These are phyloP conservation scores for Hydrolagus affinis DNA, from an alignment of 2,113 vertebrate genomes.

Conservation along the genomic window DNA sequence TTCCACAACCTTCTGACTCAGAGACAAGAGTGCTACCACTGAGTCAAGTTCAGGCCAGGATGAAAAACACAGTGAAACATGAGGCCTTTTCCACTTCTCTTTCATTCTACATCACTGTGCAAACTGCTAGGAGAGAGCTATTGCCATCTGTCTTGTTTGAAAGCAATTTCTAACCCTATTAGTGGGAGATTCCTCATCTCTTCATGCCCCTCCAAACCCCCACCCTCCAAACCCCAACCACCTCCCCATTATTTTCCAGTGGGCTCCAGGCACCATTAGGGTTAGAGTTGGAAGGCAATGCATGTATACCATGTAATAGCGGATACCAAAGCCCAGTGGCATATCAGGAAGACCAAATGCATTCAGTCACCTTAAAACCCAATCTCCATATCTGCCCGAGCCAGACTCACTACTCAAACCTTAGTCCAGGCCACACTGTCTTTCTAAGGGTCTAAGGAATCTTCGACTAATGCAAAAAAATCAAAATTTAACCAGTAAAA, in stretches of 20 bases:
- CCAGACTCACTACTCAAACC: not conserved
- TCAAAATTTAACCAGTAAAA: not conserved
- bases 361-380: not conserved
- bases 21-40: no score
- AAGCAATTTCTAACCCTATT: not conserved
- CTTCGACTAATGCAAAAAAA: not conserved
- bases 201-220: no score
- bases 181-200: not conserved
- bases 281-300: not conserved
- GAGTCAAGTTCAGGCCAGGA: no score
- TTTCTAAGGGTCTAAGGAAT: slow-evolving; percentile 6
- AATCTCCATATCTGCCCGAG: not conserved
- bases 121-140: not conserved
- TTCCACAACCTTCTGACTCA: no score
- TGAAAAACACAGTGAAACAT: no score
- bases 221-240: no score
- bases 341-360: not conserved
- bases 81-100: no score
- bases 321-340: not conserved
- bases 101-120: no score
- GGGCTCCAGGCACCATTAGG: not conserved
- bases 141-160: not conserved
- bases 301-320: not conserved
- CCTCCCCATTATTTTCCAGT: not conserved
- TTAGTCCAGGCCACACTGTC: not conserved